Evolutionary conservation across 2,113 vertebrate species (phyloP), one percentile per base, ranked within the genome.

Genomic region (Zootoca vivipara): DNA sequence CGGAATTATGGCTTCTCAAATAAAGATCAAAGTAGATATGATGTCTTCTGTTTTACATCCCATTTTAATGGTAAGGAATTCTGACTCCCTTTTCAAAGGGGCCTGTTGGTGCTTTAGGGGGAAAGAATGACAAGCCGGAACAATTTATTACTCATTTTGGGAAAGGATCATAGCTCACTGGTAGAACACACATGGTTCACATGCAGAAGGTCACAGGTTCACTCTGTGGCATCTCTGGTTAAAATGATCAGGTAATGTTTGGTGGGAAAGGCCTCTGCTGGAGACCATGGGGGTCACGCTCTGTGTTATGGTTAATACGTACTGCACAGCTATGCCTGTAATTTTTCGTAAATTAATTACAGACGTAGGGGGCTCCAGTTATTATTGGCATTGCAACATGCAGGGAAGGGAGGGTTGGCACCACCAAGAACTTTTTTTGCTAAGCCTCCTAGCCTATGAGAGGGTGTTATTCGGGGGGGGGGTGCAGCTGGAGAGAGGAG

Each of bases 1-100:
- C 97, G 99, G 92, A 99, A 90, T 95, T 99, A 99, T 0, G 99
- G 99, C 6, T 97, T 87, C 79, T 98, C 95, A 85, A 95, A 99
- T 94, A 99, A 98, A 92, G 93, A 96, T 28, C 97, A 94, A 82
- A 96, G 96, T 94, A 96, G 38, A 92, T 99, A 96, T 0, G 99
- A 99, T 38, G 99, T 98, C 13, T 99, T 99, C 97, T 99, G 99
- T 93, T 99, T 97, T 90, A 97, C 97, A 9, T 93, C 97, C 72
- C 95, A 96, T 91, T 96, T 97, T 82, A 97, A 96, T 0, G 99
- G 99, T 99, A 90, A 96, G 96, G 87, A 56, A 30, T 18, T 4
- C 22, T 80, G 1, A 0, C 7, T 69, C 3, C 5, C 16, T 33
- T 78, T 5, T 0, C 9, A 5, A 80, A 64, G 0, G 0, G 0